phyloP scores from a whole-genome alignment of 2,888 invertebrate species.

The Lampropteryx suffumata region DNA sequence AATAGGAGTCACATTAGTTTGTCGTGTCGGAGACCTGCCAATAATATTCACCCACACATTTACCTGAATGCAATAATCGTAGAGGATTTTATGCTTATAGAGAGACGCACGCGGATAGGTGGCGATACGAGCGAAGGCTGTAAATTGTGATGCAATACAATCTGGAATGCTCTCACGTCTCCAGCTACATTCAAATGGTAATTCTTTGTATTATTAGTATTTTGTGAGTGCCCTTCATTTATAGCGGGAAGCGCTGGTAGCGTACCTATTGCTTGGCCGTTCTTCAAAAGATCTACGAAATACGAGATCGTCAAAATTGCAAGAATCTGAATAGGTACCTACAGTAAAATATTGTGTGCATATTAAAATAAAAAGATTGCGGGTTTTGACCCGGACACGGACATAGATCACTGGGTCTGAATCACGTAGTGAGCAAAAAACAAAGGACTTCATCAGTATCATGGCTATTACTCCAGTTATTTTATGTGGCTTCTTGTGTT shows the following conservation, averaged over 20 bases:
- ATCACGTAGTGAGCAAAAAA: constrained; percentile 56
- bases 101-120: constrained; percentile 51
- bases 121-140: constrained; percentile 50
- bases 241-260: background rate
- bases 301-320: background rate
- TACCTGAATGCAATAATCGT: constrained; percentile 65
- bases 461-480: constrained; percentile 30
- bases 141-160: constrained; percentile 56
- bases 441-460: constrained; percentile 37
- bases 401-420: constrained; percentile 56
- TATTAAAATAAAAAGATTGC: constrained; percentile 30
- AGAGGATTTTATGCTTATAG: constrained; percentile 70
- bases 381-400: constrained; percentile 67
- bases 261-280: too few relatives aligned
- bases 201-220: constrained; percentile 30
- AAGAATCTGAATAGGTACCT: constrained; percentile 3
- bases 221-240: constrained; percentile 2
- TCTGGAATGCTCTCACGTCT: constrained; percentile 54
- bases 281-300: too few relatives aligned
- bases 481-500: constrained; percentile 24
- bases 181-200: constrained; percentile 46
- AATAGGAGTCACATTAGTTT: constrained; percentile 57
- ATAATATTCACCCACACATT: constrained; percentile 79
- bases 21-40: constrained; percentile 70
- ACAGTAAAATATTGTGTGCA: constrained; percentile 33